These are phyloP conservation scores for Zoanthus sansibaricus DNA, from an alignment of 92 coral and sea anemone species.

Conservation along the genomic window DNA sequence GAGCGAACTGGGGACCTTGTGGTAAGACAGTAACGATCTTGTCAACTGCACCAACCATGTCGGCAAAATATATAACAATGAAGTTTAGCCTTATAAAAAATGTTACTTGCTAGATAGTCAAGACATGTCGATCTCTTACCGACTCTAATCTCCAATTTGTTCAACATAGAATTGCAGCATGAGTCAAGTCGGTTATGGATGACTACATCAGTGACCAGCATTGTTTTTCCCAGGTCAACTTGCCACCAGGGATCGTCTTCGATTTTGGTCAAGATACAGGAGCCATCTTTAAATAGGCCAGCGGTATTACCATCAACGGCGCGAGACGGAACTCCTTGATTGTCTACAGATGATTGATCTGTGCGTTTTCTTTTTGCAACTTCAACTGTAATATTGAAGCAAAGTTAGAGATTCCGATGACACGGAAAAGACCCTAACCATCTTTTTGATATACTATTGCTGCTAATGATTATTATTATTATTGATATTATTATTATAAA, in stretches of 20 bases:
- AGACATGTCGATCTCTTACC: not conserved
- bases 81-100: too few species aligned
- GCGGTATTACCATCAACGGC: constrained; percentile 45
- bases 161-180: constrained; percentile 25
- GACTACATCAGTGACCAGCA: constrained; percentile 16
- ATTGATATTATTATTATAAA: too few species aligned
- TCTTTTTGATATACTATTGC: too few species aligned
- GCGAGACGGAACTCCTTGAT: constrained; percentile 23
- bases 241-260: constrained; percentile 42
- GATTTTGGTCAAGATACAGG: constrained; percentile 23
- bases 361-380: constrained; percentile 32
- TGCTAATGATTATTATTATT: not conserved
- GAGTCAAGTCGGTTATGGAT: constrained; percentile 18
- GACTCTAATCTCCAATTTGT: constrained; percentile 43
- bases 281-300: constrained; percentile 1
- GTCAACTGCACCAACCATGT: too few species aligned
- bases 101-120: too few species aligned
- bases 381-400: constrained; percentile 9
- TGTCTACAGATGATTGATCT: constrained; percentile 22
- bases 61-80: too few species aligned
- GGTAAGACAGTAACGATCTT: too few species aligned
- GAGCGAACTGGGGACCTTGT: too few species aligned
- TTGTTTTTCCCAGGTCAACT: constrained; percentile 23
- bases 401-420: not conserved
- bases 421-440: not conserved